Conservation (phyloP, 2,888 invertebrate species). For the Thyatira batis region DNA sequence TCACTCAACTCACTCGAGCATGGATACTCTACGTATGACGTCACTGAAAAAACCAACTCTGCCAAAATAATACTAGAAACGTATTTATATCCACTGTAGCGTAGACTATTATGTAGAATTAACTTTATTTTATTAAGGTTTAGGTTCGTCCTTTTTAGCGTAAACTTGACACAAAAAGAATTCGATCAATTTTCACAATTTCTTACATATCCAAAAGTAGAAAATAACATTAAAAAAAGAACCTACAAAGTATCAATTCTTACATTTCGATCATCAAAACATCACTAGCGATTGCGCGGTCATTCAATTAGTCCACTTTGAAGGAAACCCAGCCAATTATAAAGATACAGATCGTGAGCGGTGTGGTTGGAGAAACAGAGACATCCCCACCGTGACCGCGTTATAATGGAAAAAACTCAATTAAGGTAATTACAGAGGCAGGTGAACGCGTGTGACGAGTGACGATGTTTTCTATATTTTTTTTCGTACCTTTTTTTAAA, state of each 20-base stretch:
- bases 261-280: constrained; percentile 1
- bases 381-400: constrained; percentile 50
- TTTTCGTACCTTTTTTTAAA: constrained; percentile 17
- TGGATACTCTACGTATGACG: constrained; percentile 9
- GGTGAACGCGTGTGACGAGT: constrained; percentile 46
- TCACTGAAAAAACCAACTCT: constrained; percentile 8
- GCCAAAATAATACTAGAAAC: background rate
- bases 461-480: constrained; percentile 26
- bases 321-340: constrained; percentile 49
- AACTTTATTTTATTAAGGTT: no score
- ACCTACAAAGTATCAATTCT: background rate
- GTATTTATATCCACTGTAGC: no score
- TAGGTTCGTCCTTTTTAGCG: no score
- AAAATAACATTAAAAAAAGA: no score
- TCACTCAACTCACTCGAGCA: constrained; percentile 28
- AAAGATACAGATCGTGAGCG: constrained; percentile 50
- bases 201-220: no score
- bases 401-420: constrained; percentile 49
- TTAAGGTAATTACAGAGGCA: constrained; percentile 53
- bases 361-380: constrained; percentile 31
- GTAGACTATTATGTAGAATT: no score
- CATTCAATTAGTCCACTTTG: constrained; percentile 28
- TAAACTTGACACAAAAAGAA: no score
- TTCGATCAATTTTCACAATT: no score
- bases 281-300: constrained; percentile 8